These are phyloP conservation scores for Lasioglossum malachurum DNA, from an alignment of 2,888 invertebrate species.

Conservation along the genomic window DNA sequence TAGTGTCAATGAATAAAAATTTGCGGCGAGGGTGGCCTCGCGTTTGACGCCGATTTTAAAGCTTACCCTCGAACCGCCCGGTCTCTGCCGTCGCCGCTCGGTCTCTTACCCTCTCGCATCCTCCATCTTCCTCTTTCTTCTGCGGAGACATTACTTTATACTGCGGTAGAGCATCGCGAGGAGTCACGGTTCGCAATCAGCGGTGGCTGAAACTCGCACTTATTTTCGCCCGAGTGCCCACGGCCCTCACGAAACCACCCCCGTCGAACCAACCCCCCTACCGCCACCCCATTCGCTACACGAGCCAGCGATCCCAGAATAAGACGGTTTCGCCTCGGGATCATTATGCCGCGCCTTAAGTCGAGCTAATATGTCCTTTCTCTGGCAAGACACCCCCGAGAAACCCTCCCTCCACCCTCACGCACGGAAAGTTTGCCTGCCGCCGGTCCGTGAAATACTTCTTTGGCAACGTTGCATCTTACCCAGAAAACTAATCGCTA, in stretches of 20 bases:
- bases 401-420: not conserved
- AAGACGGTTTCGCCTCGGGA: constrained; percentile 80
- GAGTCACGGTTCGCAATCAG: constrained; percentile 80
- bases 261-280: constrained; percentile 26
- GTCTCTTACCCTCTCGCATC: constrained; percentile 11
- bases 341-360: constrained; percentile 84
- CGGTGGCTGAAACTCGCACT: constrained; percentile 81
- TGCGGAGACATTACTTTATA: constrained; percentile 77
- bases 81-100: constrained; percentile 12
- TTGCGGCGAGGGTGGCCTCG: constrained; percentile 77
- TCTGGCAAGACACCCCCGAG: constrained; percentile 14
- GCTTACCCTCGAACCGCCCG: constrained; percentile 68
- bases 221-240: constrained; percentile 81
- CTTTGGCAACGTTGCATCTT: not conserved
- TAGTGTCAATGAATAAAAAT: constrained; percentile 85
- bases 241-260: constrained; percentile 62
- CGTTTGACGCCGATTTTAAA: constrained; percentile 83
- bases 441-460: not conserved
- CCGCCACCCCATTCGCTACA: constrained; percentile 34
- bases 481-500: not conserved
- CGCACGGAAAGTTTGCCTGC: not conserved
- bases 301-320: constrained; percentile 66
- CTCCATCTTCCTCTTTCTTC: constrained; percentile 22
- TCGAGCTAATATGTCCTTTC: constrained; percentile 84
- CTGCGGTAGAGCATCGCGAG: constrained; percentile 65